These are phyloP conservation scores for Drosophila subobscura DNA, from an alignment of 1,140 invertebrate species.

Conservation along the genomic window DNA sequence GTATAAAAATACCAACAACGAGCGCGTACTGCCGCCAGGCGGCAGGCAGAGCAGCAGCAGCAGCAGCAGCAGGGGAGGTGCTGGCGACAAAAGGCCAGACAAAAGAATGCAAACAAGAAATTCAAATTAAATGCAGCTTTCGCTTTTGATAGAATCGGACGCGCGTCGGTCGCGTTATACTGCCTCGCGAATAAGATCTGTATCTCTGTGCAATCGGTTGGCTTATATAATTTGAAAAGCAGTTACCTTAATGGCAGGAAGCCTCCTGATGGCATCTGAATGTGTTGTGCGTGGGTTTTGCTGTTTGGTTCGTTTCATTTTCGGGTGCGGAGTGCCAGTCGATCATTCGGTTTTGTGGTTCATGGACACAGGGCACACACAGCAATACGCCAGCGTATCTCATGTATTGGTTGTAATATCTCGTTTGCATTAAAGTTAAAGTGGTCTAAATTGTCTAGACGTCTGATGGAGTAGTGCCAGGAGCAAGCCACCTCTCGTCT, in stretches of 20 bases:
- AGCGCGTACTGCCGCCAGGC: constrained; percentile 33
- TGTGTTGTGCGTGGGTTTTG: no score
- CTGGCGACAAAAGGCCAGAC: constrained; percentile 60
- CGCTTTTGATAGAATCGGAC: constrained; percentile 77
- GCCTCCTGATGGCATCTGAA: no score
- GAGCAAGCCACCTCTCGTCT: constrained; percentile 45
- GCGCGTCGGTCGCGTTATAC: constrained; percentile 43
- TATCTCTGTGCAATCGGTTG: neutral
- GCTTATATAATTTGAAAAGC: constrained; percentile 58
- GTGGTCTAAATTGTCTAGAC: constrained; percentile 6
- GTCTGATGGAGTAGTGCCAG: constrained; percentile 52
- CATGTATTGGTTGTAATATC: constrained; percentile 1
- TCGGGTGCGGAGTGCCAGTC: constrained; percentile 1
- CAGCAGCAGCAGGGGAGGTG: constrained; percentile 15
- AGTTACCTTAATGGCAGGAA: constrained; percentile 13
- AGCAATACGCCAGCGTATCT: constrained; percentile 24
- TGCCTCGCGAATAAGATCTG: constrained; percentile 17
- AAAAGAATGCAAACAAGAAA: constrained; percentile 71
- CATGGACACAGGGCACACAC: neutral
- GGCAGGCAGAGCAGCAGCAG: constrained; percentile 11
- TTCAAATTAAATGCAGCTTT: constrained; percentile 78
- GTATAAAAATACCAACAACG: constrained; percentile 69
- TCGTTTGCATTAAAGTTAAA: constrained; percentile 15
- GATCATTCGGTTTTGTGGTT: constrained; percentile 3
- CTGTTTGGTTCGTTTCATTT: no score